Evolutionary conservation across 2,888 invertebrate genomes (phyloP).

Genomic region (Imbricaverruca yamaguchii): DNA sequence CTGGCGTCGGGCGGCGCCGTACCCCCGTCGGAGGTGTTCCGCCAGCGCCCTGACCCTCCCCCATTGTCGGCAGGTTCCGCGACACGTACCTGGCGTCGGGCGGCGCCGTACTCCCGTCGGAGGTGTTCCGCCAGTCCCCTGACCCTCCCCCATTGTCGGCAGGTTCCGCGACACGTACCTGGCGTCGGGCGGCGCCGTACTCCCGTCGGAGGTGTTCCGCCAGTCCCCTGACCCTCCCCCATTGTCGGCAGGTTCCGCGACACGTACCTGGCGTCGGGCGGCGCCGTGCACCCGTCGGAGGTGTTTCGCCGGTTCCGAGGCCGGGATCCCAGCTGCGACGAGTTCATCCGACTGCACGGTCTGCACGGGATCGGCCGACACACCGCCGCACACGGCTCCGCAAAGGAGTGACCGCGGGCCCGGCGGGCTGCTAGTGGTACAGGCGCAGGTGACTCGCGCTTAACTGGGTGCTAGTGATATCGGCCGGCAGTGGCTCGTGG

Average conservation of each 20-base stretch:
- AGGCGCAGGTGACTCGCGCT: too few species aligned
- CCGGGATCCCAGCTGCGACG: constrained; percentile 79
- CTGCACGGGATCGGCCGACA: neutral
- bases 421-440: too few species aligned
- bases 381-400: too few species aligned
- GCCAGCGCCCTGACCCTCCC: constrained; percentile 55
- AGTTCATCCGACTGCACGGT: constrained; percentile 38
- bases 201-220: constrained; percentile 77
- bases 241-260: constrained; percentile 55
- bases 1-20: constrained; percentile 73
- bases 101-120: constrained; percentile 69
- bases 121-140: constrained; percentile 77
- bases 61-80: constrained; percentile 51
- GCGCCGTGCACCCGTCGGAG: constrained; percentile 70
- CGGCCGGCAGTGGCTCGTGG: too few species aligned
- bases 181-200: constrained; percentile 69
- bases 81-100: constrained; percentile 76
- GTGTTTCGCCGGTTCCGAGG: constrained; percentile 85
- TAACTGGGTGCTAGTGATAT: too few species aligned
- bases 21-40: constrained; percentile 74
- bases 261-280: constrained; percentile 74
- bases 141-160: constrained; percentile 34
- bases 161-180: constrained; percentile 74
- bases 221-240: constrained; percentile 51
- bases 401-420: too few species aligned